Evolutionary conservation across 2,888 invertebrate genomes (phyloP).

Genomic region (Lepidonotus clava): DNA sequence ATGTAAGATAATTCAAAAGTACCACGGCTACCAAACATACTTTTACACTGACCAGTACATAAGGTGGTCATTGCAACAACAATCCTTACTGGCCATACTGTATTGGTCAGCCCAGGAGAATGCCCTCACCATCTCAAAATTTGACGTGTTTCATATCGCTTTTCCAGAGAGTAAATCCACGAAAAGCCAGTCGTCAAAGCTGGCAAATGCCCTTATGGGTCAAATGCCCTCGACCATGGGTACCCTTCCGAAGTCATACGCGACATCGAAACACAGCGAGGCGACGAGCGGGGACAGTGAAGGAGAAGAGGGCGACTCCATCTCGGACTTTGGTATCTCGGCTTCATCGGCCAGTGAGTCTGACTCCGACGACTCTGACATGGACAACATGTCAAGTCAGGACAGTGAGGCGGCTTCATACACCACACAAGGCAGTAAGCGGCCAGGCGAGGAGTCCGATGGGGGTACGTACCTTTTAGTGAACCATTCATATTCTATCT

Average conservation of each 20-base stretch:
- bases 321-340: neutral
- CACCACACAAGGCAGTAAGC: conserved; percentile 54
- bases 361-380: conserved; percentile 47
- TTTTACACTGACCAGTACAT: no score
- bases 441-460: conserved; percentile 43
- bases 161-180: conserved; percentile 4
- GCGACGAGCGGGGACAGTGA: conserved; percentile 20
- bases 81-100: no score
- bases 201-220: conserved; percentile 59
- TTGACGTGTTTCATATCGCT: no score
- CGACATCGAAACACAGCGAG: conserved; percentile 18
- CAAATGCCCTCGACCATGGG: conserved; percentile 25
- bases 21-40: no score
- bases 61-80: no score
- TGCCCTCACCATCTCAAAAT: no score
- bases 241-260: conserved; percentile 26
- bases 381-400: conserved; percentile 60
- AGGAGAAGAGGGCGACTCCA: neutral
- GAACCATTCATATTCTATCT: no score
- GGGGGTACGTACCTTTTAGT: conserved; percentile 29
- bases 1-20: no score
- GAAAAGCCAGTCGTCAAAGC: conserved; percentile 49
- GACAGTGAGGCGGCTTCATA: conserved; percentile 55
- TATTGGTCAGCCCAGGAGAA: no score
- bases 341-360: conserved; percentile 9